phyloP scores from a whole-genome alignment of 2,113 vertebrate species.

The Microtus montanus region DNA sequence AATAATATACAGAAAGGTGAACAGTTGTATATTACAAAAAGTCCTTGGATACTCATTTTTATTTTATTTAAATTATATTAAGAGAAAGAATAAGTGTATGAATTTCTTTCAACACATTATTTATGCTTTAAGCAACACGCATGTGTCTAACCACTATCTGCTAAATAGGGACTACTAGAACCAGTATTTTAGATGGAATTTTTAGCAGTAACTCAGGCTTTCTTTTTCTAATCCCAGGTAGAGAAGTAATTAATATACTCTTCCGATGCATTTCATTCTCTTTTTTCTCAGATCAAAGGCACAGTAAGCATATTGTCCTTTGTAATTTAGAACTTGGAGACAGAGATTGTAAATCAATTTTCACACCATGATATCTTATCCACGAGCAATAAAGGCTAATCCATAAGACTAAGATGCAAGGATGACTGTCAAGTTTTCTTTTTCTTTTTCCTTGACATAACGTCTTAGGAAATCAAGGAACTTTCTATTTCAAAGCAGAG shows the following conservation, averaged over 20 bases:
- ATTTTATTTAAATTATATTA: not conserved
- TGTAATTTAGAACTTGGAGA: not conserved
- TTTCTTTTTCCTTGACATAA: not conserved
- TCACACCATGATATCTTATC: not conserved
- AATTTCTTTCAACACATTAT: not conserved
- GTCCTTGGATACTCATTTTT: not conserved
- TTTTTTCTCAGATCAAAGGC: constrained; percentile 33
- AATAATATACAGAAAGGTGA: not conserved
- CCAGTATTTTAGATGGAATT: not conserved
- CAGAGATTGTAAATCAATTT: not conserved
- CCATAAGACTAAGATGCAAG: not conserved
- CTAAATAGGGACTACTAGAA: not conserved
- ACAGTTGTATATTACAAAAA: not conserved
- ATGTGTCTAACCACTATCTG: not conserved
- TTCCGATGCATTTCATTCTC: not conserved
- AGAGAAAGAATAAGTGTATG: not conserved
- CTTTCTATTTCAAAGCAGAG: not conserved
- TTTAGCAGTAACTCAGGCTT: not conserved
- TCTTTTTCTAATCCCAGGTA: not conserved
- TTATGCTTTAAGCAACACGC: not conserved
- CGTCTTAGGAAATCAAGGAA: not conserved
- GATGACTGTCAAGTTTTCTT: not conserved
- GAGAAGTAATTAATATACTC: constrained; percentile 37
- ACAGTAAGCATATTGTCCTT: not conserved
- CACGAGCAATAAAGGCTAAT: not conserved